Conservation (phyloP, 2,888 invertebrate species). For the Drosophila quinaria region DNA sequence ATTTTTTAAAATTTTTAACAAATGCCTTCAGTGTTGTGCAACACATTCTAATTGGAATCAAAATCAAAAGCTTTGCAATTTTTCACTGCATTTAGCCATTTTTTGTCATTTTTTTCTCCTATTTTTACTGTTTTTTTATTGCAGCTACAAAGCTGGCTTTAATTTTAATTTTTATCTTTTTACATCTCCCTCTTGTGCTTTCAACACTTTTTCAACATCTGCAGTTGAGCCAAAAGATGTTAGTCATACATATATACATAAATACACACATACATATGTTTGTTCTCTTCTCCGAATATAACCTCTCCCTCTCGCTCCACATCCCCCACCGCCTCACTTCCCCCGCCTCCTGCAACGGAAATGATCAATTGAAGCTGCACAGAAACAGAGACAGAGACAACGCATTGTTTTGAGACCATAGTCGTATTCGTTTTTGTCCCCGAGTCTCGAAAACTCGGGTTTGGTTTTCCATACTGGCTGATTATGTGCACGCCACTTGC, state of each 20-base stretch:
- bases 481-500: constrained; percentile 40
- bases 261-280: neutral
- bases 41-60: constrained; percentile 19
- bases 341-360: constrained; percentile 31
- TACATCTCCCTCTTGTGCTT: neutral
- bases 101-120: neutral
- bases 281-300: neutral
- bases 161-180: neutral
- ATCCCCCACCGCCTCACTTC: neutral
- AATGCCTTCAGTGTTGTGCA: too few relatives aligned
- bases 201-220: constrained; percentile 14
- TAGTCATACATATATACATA: neutral
- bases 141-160: neutral
- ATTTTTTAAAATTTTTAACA: too few relatives aligned
- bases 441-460: constrained; percentile 18
- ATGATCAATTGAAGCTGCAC: constrained; percentile 59
- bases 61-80: neutral
- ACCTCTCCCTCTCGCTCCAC: neutral
- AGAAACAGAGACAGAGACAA: constrained; percentile 38
- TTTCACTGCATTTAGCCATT: neutral
- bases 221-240: constrained; percentile 1
- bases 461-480: constrained; percentile 16
- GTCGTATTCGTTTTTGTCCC: constrained; percentile 13
- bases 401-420: constrained; percentile 42
- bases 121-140: neutral